Conservation (phyloP, 1,140 invertebrate species). For the Cotesia glomerata region DNA sequence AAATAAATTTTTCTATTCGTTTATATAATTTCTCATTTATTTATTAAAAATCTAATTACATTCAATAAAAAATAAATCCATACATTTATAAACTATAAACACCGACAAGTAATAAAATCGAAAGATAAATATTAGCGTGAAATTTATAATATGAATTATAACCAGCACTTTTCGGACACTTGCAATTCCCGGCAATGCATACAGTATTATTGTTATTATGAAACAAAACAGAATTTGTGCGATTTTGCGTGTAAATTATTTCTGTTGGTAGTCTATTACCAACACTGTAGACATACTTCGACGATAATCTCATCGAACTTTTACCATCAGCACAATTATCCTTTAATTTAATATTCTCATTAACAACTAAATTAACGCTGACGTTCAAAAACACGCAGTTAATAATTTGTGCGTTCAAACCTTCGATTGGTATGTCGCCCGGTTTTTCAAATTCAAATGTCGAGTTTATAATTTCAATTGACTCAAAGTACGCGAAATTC, state of each 20-base stretch:
- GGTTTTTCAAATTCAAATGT: slow-evolving; percentile 41
- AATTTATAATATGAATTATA: slow-evolving; percentile 25
- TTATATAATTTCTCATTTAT: no score
- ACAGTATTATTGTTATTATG: slow-evolving; percentile 43
- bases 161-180: slow-evolving; percentile 41
- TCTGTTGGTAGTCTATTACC: slow-evolving; percentile 45
- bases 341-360: slow-evolving; percentile 32
- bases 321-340: slow-evolving; percentile 45
- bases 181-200: slow-evolving; percentile 49
- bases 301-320: slow-evolving; percentile 43
- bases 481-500: slow-evolving; percentile 41
- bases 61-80: neutral
- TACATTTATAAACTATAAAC: slow-evolving; percentile 8
- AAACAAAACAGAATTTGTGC: slow-evolving; percentile 9
- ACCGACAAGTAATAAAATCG: slow-evolving; percentile 19
- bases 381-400: slow-evolving; percentile 43
- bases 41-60: neutral
- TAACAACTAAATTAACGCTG: slow-evolving; percentile 40
- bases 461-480: slow-evolving; percentile 41
- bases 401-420: slow-evolving; percentile 25
- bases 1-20: no score
- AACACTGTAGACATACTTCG: slow-evolving; percentile 36
- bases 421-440: slow-evolving; percentile 39
- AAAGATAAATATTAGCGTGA: slow-evolving; percentile 29
- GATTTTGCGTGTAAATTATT: slow-evolving; percentile 41